Conservation (phyloP, 1,140 invertebrate genomes). For the Ganaspis sp. region DNA sequence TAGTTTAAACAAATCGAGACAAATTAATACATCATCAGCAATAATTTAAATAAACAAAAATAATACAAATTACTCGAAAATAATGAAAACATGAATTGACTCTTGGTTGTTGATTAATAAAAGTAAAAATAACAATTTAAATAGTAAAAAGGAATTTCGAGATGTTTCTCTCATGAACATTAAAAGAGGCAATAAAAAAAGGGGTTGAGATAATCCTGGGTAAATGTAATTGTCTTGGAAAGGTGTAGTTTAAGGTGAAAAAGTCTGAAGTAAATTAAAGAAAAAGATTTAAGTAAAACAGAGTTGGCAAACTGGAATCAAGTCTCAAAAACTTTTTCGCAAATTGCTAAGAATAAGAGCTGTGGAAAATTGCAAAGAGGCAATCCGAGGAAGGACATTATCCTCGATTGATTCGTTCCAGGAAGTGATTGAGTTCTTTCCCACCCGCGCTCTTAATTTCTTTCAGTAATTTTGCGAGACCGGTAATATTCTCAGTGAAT, state of each 20-base stretch:
- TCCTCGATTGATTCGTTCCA: constrained; percentile 69
- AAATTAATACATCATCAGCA: too few species aligned
- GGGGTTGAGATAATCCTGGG: background rate
- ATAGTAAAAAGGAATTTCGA: too few species aligned
- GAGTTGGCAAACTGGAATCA: constrained; percentile 5
- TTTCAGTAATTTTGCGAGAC: constrained; percentile 59
- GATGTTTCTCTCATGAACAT: constrained; percentile 13
- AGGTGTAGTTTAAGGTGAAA: background rate
- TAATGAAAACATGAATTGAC: too few species aligned
- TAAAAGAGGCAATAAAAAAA: background rate
- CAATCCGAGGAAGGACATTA: constrained; percentile 61
- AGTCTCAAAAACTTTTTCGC: constrained; percentile 67
- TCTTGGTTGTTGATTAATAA: too few species aligned
- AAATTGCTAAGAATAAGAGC: constrained; percentile 63
- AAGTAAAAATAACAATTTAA: too few species aligned
- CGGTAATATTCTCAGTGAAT: constrained; percentile 41
- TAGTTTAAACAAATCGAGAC: too few species aligned
- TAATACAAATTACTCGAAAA: too few species aligned
- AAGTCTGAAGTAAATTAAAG: constrained; percentile 25
- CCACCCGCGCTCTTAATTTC: constrained; percentile 67
- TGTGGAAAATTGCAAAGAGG: constrained; percentile 63
- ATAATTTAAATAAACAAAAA: too few species aligned
- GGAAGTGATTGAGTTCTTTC: constrained; percentile 61
- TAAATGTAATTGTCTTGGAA: background rate
- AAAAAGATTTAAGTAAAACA: constrained; percentile 38